phyloP scores from a whole-genome alignment of 2,113 vertebrate genomes.

The Tragelaphus strepsiceros region DNA sequence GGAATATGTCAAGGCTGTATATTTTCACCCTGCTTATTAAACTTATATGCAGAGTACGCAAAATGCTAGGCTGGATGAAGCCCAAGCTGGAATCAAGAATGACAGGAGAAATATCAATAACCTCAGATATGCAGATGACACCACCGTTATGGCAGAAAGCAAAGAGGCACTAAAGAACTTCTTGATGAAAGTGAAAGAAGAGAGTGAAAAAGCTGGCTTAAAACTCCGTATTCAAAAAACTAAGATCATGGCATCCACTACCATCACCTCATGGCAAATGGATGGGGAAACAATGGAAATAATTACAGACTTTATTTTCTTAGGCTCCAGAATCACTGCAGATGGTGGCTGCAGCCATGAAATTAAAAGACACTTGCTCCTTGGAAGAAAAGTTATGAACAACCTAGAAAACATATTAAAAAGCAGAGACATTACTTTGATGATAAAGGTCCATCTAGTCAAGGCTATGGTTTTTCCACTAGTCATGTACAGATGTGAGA shows the following conservation, averaged over 20 bases:
- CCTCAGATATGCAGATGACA: neutral
- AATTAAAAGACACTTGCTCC: neutral
- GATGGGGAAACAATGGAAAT: neutral
- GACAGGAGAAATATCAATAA: neutral
- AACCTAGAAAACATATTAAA: neutral
- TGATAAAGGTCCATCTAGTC: neutral
- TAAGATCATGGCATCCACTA: neutral
- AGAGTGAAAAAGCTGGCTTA: neutral
- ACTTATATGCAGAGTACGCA: neutral
- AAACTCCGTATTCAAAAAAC: neutral
- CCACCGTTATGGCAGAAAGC: neutral
- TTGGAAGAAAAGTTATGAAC: neutral
- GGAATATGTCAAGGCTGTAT: neutral
- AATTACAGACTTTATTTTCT: neutral
- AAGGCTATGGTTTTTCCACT: neutral
- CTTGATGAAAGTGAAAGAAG: neutral
- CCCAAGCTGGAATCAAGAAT: neutral
- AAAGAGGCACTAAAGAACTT: neutral
- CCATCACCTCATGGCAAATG: neutral
- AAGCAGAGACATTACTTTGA: neutral
- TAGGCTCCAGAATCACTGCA: neutral
- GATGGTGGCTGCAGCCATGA: neutral
- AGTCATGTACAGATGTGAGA: neutral
- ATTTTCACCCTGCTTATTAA: neutral
- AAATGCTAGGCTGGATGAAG: neutral